Evolutionary conservation across 2,113 vertebrate species (phyloP), one percentile per base, ranked within the genome.

Genomic region (Mormoops blainvillei): DNA sequence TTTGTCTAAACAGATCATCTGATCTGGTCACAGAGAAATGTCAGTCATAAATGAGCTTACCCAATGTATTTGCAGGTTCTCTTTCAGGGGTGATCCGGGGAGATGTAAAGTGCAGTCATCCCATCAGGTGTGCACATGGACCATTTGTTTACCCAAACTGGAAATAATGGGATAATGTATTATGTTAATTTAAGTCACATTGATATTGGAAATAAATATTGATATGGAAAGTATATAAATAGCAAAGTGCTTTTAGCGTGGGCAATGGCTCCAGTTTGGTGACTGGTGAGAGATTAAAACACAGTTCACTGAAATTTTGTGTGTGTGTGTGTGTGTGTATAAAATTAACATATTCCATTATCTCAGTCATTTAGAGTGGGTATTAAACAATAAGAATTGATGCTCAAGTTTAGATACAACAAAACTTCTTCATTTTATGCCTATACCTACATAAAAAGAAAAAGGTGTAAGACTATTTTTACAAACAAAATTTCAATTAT

Each of bases 401-500:
- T 56, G 96, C n/a, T 33, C 54, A 68, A 38, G 82, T 76, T 33
- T 67, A 70, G 61, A n/a, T 71, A 85, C 38, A 95, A 96, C 10
- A 87, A 76, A 93, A 97, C 63, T 97, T 85, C 95, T 84, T 94
- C 96, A 81, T 97, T 97, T 22, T 85, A 48, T 52, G 52, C 74
- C 93, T 48, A 94, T 84, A 20, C 89, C 95, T 94, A 97, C 89
- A 82, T 82, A 85, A 94, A 96, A 97, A 93, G 71, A 96, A 38
- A 71, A 92, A 97, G 33, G 50, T 12, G 77, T 94, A 89, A 96
- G 76, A 97, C 89, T 96, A 80, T 97, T 97, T 98, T 98, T 98
- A 96, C 93, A 96, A 68, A 92, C 3, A 97, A 96, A 97, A 54
- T 97, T 98, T 98, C 98, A 98, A 97, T 98, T 98, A 98, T 97